Conservation (phyloP, 1,140 invertebrate genomes). For the Amyelois transitella region DNA sequence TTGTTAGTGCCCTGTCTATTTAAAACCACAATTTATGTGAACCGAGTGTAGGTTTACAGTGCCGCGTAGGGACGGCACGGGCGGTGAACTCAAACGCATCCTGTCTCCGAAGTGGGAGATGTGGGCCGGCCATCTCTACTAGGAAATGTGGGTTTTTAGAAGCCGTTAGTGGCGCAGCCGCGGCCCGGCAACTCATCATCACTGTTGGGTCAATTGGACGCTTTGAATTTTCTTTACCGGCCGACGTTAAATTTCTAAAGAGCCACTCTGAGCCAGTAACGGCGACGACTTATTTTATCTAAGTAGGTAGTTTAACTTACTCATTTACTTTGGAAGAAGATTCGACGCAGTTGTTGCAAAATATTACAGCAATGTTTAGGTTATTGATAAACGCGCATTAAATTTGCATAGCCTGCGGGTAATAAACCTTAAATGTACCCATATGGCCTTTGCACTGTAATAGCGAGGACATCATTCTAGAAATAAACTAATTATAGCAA, state of each 20-base stretch:
- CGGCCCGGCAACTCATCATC: conserved; percentile 34
- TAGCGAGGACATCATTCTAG: conserved; percentile 39
- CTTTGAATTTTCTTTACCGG: conserved; percentile 18
- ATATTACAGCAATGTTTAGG: conserved; percentile 25
- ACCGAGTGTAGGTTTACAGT: conserved; percentile 44
- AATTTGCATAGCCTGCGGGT: conserved; percentile 62
- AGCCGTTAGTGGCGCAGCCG: conserved; percentile 47
- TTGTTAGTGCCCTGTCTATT: conserved; percentile 19
- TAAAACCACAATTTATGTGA: conserved; percentile 46
- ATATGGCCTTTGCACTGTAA: conserved; percentile 42
- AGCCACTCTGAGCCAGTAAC: neutral
- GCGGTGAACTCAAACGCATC: conserved; percentile 59
- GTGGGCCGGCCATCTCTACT: conserved; percentile 47
- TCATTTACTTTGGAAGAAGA: conserved; percentile 8
- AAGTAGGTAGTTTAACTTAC: neutral
- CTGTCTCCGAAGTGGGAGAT: conserved; percentile 46
- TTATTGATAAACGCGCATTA: conserved; percentile 28
- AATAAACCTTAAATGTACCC: conserved; percentile 50
- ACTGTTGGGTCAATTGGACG: conserved; percentile 40
- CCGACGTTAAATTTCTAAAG: conserved; percentile 19
- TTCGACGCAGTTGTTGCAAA: conserved; percentile 23
- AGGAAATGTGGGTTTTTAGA: conserved; percentile 65
- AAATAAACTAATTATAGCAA: conserved; percentile 10
- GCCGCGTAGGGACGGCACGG: conserved; percentile 29
- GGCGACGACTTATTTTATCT: neutral